phyloP scores from a whole-genome alignment of 2,797 vertebrate genomes.

The Myotis myotis region DNA sequence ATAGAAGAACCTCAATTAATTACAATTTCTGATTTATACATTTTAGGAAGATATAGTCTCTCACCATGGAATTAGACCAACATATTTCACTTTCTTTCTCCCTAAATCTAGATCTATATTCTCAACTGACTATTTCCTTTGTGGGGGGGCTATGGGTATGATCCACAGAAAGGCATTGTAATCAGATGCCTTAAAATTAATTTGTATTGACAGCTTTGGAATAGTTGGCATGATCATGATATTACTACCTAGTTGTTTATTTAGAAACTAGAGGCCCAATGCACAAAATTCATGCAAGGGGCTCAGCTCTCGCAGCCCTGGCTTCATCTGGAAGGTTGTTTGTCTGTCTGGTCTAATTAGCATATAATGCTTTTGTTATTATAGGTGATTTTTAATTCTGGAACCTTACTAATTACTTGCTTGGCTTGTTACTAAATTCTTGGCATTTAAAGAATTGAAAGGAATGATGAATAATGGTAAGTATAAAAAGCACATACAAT shows the following conservation, averaged over 20 bases:
- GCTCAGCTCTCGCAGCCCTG: no score
- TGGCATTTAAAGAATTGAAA: constrained; percentile 87
- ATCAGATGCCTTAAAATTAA: neutral
- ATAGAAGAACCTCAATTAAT: neutral
- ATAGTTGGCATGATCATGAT: constrained; percentile 74
- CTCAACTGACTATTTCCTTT: constrained; percentile 28
- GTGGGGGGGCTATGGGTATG: neutral
- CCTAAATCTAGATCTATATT: constrained; percentile 9
- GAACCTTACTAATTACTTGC: constrained; percentile 74
- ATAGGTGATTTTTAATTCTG: constrained; percentile 63
- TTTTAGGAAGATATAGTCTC: constrained; percentile 18
- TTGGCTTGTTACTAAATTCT: constrained; percentile 83
- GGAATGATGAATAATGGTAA: constrained; percentile 89
- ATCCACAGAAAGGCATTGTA: constrained; percentile 1
- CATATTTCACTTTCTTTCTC: neutral
- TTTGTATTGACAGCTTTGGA: constrained; percentile 14
- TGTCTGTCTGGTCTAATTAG: no score
- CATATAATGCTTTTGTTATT: no score
- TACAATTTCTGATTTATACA: constrained; percentile 33
- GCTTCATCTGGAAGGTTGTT: no score
- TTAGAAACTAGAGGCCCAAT: neutral
- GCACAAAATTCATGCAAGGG: no score
- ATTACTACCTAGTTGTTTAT: constrained; percentile 37
- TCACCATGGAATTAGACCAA: neutral
- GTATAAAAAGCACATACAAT: constrained; percentile 64